Evolutionary conservation across 2,113 vertebrate species (phyloP), one percentile per base, ranked within the genome.

Genomic region (Petroica traversi): DNA sequence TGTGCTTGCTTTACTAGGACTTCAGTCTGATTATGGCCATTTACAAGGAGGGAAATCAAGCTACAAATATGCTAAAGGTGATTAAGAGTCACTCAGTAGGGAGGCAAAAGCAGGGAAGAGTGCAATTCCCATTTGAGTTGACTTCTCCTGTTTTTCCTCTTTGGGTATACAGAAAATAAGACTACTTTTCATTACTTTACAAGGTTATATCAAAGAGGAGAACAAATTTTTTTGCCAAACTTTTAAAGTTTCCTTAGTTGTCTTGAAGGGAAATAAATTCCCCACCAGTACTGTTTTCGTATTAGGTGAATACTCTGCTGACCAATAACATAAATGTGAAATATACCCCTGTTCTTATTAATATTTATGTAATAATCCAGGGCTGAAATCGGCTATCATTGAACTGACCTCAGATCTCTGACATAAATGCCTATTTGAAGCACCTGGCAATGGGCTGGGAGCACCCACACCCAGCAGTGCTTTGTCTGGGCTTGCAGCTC

Each of bases 321-420:
- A 62, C n/a, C 43, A 92, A 19, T 26, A 85, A 72, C 24, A 34
- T 19, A 75, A 84, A 94, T 52, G 57, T 90, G 40, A 94, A 83
- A 74, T 69, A 73, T 12, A 43, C 49, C 75, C 24, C 33, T 62
- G 34, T 76, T 92, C 64, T 91, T 91, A 93, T 85, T 88, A 95
- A 62, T 82, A 95, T 95, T 94, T 88, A 63, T 62, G 33, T 57
- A 69, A 88, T 52, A 51, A 72, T 33, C 43, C 24, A 58, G 40
- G 67, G 31, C 82, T 90, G 92, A 54, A 92, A 93, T 81, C 74
- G 68, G 51, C 85, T 84, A 90, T 93, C 72, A 61, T 66, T 83
- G 91, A 86, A 79, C 54, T 89, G 94, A 97, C 94, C 94, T 90
- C 91, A 95, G 81, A 92, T 92, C 96, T 97, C 80, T 97, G 97